Evolutionary conservation across 2,888 invertebrate genomes (phyloP), one percentile per base, ranked within the genome.

Genomic region (Kuschelorhynchus macadamiae): DNA sequence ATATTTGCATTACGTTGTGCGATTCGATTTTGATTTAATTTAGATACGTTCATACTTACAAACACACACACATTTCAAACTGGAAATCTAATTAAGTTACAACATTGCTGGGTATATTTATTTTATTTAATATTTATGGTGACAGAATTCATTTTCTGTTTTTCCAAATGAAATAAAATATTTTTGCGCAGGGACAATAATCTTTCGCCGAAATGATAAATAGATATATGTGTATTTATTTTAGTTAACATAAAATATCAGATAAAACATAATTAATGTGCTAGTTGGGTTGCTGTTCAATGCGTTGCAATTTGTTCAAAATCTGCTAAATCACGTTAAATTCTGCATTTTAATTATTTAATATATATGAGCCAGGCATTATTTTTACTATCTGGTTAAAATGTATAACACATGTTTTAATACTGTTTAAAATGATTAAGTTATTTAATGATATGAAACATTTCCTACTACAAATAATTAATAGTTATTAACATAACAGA

Each of bases 21-120:
- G 16, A 64, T 64, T 55, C 64, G 64, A 64, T 46, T 57, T 57
- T 46, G 42, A 57, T 55, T 64, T 64, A 64, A 64, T 56, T 64
- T 64, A 64, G 56, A 64, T 56, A 49, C 49, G 49, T 21, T 47
- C 39, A 41, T 64, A 39, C 56, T 49, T 56, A 53, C 30, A 47
- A 46, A 50, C 33, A 49, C 36, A 20, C 39, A 41, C 36, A 20
- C 39, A 41, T 53, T 41, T 18, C 11, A 53, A 53, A 53, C 39
- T 53, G 53, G 14, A 39, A 53, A 20, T 39, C 39, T 53, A 53
- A 53, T 53, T 32, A 14, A 53, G 36, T 18, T 50, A 50, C 50
- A 33, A 30, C 32, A 32, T 36, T 36, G 3, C 11, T 12, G 11
- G 2, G 12, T 2, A 36, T 36, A 36, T 36, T 36, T 36, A 36